These are phyloP conservation scores for Puffinus mauretanicus DNA, from an alignment of 2,113 vertebrate species.

Conservation along the genomic window DNA sequence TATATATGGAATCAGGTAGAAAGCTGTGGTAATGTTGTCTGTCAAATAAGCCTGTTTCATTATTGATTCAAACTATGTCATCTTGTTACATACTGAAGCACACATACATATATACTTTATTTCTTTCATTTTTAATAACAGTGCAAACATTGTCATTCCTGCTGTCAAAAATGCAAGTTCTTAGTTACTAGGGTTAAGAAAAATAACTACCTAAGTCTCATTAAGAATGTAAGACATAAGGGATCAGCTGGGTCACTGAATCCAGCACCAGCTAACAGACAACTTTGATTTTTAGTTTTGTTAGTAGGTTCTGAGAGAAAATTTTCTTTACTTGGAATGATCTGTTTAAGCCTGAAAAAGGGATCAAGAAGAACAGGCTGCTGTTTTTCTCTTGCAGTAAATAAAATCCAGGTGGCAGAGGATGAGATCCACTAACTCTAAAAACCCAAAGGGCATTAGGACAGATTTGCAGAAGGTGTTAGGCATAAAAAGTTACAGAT, in stretches of 20 bases:
- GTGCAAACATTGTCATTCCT: neutral
- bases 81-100: neutral
- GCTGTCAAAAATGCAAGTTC: neutral
- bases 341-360: neutral
- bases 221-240: neutral
- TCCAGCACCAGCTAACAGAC: neutral
- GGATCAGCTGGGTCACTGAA: neutral
- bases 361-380: neutral
- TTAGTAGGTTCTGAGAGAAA: neutral
- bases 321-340: neutral
- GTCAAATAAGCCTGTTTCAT: neutral
- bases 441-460: neutral
- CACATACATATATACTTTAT: neutral
- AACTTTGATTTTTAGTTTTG: neutral
- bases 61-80: neutral
- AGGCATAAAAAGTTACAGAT: neutral
- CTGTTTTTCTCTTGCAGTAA: neutral
- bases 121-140: neutral
- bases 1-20: neutral
- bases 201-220: neutral
- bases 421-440: neutral
- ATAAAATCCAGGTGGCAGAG: neutral
- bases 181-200: neutral
- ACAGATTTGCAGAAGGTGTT: neutral
- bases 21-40: neutral